Evolutionary conservation across 2,888 invertebrate species (phyloP), one percentile per base, ranked within the genome.

Genomic region (Drosophila demipolita): DNA sequence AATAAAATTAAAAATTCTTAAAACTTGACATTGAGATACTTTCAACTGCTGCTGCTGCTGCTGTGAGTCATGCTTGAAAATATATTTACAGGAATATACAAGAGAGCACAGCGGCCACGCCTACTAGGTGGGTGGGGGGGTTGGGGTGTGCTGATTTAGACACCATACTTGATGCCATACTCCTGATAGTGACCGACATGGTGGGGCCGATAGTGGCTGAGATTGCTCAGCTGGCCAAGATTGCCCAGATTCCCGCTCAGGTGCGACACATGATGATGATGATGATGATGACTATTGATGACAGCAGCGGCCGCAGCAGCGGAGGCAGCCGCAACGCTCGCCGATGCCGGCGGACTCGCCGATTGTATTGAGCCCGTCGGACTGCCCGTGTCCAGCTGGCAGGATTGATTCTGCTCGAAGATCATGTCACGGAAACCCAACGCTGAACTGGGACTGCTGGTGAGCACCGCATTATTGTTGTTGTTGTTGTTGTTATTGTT

Each of bases 141-240:
- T 12, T 0, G 11, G 36, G 26, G 26, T 26, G 26, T 29, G 15
- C 23, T 12, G 29, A 55, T 23, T 90, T 92, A 93, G 73, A 93
- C 93, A 70, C 93, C 92, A 84, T 93, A 93, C 77, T 93, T 93
- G 68, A 93, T 93, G 74, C 93, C 93, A 69, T 93, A 93, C 78
- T 93, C 93, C 90, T 93, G 93, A 70, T 93, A 93, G 67, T 93
- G 93, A 1, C 92, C 92, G 57, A 92, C 92, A 68, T 93, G 93
- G 68, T 93, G 93, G 36, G 92, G 92, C 63, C 93, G 89, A 75
- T 93, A 93, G 73, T 93, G 93, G 32, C 92, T 92, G 66, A 93
- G 90, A 75, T 93, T 93, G 80, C 92, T 91, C 59, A 93, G 83
- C 82, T 93, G 92, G 33, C 92, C 91, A 38, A 92, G 78, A 80